Percentiles rank a stretch among this genome's conserved stretches.
Evolutionary conservation across 2,888 invertebrate genomes (phyloP).

Genomic region (Cerastoderma edule): DNA sequence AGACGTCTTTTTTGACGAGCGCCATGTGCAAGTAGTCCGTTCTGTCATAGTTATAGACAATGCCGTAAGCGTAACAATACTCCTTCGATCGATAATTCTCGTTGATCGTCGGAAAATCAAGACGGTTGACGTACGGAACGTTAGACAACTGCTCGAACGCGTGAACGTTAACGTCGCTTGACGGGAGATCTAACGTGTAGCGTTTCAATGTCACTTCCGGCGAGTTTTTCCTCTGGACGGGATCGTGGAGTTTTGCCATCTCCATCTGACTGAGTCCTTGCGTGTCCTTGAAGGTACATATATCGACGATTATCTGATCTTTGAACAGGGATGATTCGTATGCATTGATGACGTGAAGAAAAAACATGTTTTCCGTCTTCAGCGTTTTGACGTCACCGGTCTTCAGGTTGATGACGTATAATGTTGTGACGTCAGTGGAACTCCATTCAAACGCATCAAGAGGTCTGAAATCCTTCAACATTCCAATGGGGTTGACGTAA

Average conservation of each 20-base stretch:
- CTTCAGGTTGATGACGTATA: constrained; percentile 70
- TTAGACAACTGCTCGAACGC: constrained; percentile 29
- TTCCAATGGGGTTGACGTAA: constrained; percentile 68
- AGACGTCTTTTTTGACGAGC: constrained; percentile 76
- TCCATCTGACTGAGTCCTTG: constrained; percentile 54
- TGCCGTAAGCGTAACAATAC: constrained; percentile 76
- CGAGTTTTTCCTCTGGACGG: constrained; percentile 37
- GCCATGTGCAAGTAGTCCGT: constrained; percentile 63
- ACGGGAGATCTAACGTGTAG: constrained; percentile 51
- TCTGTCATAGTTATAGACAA: constrained; percentile 70
- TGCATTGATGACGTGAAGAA: constrained; percentile 78
- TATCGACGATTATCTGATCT: constrained; percentile 55
- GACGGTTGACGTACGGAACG: constrained; percentile 12
- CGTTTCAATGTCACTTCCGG: constrained; percentile 45
- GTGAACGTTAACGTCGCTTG: constrained; percentile 37
- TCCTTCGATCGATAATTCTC: constrained; percentile 66
- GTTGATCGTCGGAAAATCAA: constrained; percentile 78
- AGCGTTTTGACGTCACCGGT: constrained; percentile 62
- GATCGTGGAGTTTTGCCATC: constrained; percentile 46
- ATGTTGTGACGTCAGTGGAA: constrained; percentile 53
- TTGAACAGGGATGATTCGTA: constrained; percentile 65
- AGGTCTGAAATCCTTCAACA: constrained; percentile 66
- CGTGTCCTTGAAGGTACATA: constrained; percentile 56
- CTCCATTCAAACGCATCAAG: constrained; percentile 72
- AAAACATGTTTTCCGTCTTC: constrained; percentile 68